Conservation (phyloP, 2,888 invertebrate species). For the Pimpla rufipes region DNA sequence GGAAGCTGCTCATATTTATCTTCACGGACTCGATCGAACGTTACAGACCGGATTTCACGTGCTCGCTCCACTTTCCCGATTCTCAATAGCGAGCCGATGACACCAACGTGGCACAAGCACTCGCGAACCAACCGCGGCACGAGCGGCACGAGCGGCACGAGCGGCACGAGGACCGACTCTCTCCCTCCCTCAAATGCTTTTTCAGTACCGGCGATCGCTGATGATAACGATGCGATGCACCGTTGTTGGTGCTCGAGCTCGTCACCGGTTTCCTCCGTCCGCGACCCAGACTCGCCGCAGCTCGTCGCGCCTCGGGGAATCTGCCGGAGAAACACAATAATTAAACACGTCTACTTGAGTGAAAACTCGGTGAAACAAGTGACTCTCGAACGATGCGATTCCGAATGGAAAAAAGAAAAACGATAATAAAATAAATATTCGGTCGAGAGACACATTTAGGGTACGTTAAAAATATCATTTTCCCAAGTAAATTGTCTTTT, state of each 20-base stretch:
- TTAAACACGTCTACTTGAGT: constrained; percentile 21
- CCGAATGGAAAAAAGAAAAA: background rate
- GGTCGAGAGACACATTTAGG: too few relatives aligned
- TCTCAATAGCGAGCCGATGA: constrained; percentile 40
- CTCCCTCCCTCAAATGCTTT: background rate
- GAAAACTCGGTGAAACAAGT: background rate
- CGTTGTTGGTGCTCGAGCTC: constrained; percentile 16
- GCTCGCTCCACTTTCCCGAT: constrained; percentile 77
- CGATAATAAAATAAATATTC: too few relatives aligned
- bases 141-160: too few relatives aligned
- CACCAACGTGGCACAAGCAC: constrained; percentile 42
- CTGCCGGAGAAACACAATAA: constrained; percentile 51
- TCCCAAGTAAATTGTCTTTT: too few relatives aligned
- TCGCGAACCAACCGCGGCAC: constrained; percentile 44
- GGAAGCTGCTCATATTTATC: constrained; percentile 78
- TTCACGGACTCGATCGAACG: constrained; percentile 70
- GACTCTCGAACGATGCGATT: background rate
- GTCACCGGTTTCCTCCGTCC: constrained; percentile 43
- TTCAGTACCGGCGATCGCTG: constrained; percentile 44
- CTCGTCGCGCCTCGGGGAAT: constrained; percentile 47
- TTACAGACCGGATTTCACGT: constrained; percentile 75
- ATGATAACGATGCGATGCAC: constrained; percentile 31
- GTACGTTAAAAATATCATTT: too few relatives aligned
- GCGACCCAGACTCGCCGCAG: constrained; percentile 29
- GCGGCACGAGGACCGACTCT: constrained; percentile 7